Evolutionary conservation across 2,797 vertebrate genomes (phyloP), one percentile per base, ranked within the genome.

Genomic region (Leuciscus waleckii): DNA sequence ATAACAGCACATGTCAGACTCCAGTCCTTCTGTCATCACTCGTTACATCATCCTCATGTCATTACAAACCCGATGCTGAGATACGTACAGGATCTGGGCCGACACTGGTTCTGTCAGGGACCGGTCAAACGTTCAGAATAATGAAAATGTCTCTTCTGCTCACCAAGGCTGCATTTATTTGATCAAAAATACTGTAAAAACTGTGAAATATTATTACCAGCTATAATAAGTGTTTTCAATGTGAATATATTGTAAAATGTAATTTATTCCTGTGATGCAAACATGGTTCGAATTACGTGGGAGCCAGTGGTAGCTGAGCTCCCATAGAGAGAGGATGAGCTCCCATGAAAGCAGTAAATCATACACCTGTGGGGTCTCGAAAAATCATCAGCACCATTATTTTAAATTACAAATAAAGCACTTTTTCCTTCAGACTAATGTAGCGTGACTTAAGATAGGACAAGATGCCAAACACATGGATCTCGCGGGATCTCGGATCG

Each of bases 81-180:
- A 49, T 2, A 49, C 46, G 0, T 0, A 1, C 43, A 11, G 3
- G 43, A 4, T 14, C 3, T 14, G 43, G 43, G 1, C 46, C 46
- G 1, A 5, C 46, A 5, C 46, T n/a, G 68, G 1, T 7, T 5
- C 13, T 49, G 46, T 49, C 46, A 0, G 5, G 16, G 14, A 49
- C 17, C 51, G 5, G 17, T 19, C 65, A 19, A 5, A 41, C 7
- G 5, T 37, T 68, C 11, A 9, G 8, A 37, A 11, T 9, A 10
- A 23, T 19, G 6, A 68, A 51, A 16, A 49, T 0, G 7, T 26
- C 39, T 43, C 23, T 26, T 43, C 69, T 71, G 23, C 8, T 49
- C 43, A 74, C 4, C 43, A 49, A 49, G 2, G 16, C 43, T 29
- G 71, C 0, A 21, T 49, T 74, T 32, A 49, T 74, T 49, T 26